These are phyloP conservation scores for Pachyseris speciosa DNA, from an alignment of 64 coral and sea anemone species.

Conservation along the genomic window DNA sequence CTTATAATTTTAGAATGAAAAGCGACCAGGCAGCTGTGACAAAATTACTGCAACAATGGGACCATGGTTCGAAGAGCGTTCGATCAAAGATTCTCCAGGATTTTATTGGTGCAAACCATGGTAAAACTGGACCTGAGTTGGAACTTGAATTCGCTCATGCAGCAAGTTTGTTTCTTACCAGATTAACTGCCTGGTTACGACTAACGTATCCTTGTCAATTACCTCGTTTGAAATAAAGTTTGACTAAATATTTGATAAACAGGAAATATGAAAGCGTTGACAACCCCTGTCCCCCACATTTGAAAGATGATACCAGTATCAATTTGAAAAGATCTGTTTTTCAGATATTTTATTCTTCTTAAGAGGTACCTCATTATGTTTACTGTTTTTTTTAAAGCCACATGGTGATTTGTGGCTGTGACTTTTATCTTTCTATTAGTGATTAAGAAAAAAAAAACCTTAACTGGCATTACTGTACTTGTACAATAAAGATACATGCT, in stretches of 20 bases:
- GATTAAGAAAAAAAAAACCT: too few relatives aligned
- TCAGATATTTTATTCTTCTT: too few relatives aligned
- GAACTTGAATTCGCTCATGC: conserved; percentile 96
- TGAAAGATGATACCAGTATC: too few relatives aligned
- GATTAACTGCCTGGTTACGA: conserved; percentile 94
- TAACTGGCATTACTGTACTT: neutral
- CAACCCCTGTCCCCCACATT: too few relatives aligned
- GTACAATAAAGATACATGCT: conserved; percentile 88
- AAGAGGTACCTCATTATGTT: too few relatives aligned
- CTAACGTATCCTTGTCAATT: conserved; percentile 99
- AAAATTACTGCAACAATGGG: conserved; percentile 91
- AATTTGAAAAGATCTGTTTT: too few relatives aligned
- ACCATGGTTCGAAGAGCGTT: conserved; percentile 80
- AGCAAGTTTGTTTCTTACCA: conserved; percentile 96
- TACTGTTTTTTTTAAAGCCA: too few relatives aligned
- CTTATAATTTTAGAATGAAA: conserved; percentile 52
- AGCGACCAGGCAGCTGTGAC: conserved; percentile 87
- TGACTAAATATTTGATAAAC: too few relatives aligned
- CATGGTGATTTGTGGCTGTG: too few relatives aligned
- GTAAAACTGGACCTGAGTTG: conserved; percentile 96
- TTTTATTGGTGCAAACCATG: conserved; percentile 80
- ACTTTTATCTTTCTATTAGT: too few relatives aligned
- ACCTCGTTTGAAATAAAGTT: too few relatives aligned
- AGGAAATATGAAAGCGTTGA: too few relatives aligned
- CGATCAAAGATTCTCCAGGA: conserved; percentile 94